A percentile compares a stretch with the other conserved stretches of the same genome.
Evolutionary conservation across 2,888 invertebrate genomes (phyloP).

Genomic region (Apotomis capreana): DNA sequence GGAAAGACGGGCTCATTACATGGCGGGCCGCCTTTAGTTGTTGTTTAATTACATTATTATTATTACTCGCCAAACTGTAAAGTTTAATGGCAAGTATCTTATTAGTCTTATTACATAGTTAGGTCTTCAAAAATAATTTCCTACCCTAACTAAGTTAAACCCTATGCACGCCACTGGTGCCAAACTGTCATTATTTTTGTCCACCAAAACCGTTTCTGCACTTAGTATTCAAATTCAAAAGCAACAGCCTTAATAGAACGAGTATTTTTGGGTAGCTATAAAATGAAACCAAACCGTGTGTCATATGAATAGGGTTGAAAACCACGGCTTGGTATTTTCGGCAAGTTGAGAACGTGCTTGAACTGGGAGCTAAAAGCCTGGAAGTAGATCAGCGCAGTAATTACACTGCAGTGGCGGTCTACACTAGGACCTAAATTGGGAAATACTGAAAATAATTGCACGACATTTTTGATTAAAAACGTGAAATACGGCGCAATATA

Average conservation of each 20-base stretch:
- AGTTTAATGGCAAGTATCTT: too few relatives aligned
- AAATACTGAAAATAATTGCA: neutral
- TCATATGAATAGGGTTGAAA: neutral
- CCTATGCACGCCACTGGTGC: too few relatives aligned
- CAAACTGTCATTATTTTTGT: slow-evolving; percentile 23
- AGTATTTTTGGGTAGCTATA: slow-evolving; percentile 4
- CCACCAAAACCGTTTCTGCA: neutral
- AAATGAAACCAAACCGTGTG: neutral
- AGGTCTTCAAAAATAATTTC: too few relatives aligned
- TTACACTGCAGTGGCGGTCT: neutral
- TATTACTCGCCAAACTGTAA: too few relatives aligned
- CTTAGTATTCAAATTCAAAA: neutral
- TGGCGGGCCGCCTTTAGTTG: too few relatives aligned
- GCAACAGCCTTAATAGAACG: too few relatives aligned
- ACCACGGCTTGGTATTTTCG: slow-evolving; percentile 6
- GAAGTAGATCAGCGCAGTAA: slow-evolving; percentile 23
- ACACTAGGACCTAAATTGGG: neutral
- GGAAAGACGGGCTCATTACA: too few relatives aligned
- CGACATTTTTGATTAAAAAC: too few relatives aligned
- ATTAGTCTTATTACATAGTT: too few relatives aligned
- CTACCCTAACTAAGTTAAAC: too few relatives aligned
- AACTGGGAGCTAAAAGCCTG: slow-evolving; percentile 26
- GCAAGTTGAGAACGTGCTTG: slow-evolving; percentile 1
- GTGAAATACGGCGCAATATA: too few relatives aligned
- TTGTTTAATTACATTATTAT: too few relatives aligned